phyloP scores from a whole-genome alignment of 2,797 vertebrate species.

The Taeniopygia guttata region DNA sequence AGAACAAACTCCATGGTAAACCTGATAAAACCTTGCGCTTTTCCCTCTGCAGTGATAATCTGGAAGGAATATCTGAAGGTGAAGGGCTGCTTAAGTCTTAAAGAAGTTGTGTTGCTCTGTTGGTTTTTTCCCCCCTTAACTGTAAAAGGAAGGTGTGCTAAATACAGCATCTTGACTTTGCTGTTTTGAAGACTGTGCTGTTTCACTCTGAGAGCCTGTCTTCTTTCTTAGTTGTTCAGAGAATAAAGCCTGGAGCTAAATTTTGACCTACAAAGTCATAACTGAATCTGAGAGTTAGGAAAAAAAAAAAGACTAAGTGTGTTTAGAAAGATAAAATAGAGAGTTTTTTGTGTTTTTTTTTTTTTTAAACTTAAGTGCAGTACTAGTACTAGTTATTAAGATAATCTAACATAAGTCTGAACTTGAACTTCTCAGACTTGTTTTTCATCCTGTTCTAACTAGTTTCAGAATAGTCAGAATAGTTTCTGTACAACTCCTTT shows the following conservation, averaged over 20 bases:
- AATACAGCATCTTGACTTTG: not conserved
- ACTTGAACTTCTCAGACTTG: not conserved
- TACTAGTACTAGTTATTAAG: not conserved
- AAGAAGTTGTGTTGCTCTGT: constrained; percentile 61
- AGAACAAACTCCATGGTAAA: constrained; percentile 95
- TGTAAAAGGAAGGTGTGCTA: not conserved
- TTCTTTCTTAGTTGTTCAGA: not conserved
- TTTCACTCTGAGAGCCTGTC: not conserved
- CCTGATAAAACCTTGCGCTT: constrained; percentile 99
- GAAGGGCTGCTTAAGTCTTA: constrained; percentile 77
- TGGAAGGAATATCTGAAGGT: constrained; percentile 99
- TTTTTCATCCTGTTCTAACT: not conserved
- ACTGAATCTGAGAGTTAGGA: not conserved
- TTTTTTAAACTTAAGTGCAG: not conserved
- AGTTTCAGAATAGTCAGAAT: not conserved
- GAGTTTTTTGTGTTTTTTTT: not conserved
- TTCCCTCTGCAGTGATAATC: constrained; percentile 99
- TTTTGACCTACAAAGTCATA: constrained; percentile 10
- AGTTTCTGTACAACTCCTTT: not conserved
- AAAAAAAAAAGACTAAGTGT: not conserved
- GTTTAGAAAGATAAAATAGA: not conserved
- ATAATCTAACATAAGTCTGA: not conserved
- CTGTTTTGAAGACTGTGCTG: not conserved
- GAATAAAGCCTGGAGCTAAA: constrained; percentile 27
- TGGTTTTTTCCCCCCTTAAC: not conserved